Evolutionary conservation across 37 sponge, comb jelly and placozoan genomes (phyloP).

Genomic region (Amphimedon queenslandica): DNA sequence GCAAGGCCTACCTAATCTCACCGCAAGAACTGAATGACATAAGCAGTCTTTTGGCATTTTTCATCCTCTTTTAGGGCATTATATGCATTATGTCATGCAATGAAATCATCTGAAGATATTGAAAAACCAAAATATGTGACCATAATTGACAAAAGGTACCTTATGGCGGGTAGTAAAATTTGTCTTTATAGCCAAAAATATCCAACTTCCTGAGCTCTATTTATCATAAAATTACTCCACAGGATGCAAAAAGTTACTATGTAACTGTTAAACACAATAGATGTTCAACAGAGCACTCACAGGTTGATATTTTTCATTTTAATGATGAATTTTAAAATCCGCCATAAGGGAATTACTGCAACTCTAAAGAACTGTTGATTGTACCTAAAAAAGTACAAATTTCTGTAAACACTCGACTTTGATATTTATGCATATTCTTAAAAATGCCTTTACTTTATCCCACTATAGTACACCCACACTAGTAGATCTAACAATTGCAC

Average conservation of each 20-base stretch:
- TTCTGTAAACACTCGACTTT: neutral
- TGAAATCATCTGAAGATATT: slow-evolving; percentile 14
- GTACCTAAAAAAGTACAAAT: slow-evolving; percentile 5
- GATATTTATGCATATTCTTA: neutral
- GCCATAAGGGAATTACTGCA: neutral
- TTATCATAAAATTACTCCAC: no score
- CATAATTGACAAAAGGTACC: no score
- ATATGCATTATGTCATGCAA: slow-evolving; percentile 4
- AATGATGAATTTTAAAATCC: no score
- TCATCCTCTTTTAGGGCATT: neutral
- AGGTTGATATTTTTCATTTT: no score
- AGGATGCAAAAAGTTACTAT: no score
- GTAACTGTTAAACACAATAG: no score
- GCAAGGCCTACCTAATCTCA: slow-evolving; percentile 5
- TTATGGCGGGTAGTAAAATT: no score
- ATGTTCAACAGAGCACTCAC: no score
- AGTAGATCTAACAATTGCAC: neutral
- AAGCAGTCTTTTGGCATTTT: slow-evolving; percentile 6
- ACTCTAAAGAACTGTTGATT: slow-evolving; percentile 1
- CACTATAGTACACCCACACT: slow-evolving; percentile 4
- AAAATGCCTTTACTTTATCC: slow-evolving; percentile 11
- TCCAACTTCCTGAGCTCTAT: no score
- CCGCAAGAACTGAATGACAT: slow-evolving; percentile 20
- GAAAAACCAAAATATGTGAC: slow-evolving; percentile 6
- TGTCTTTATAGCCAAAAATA: no score